Conservation (phyloP, 1,140 invertebrate genomes). For the Heliconius congener region DNA sequence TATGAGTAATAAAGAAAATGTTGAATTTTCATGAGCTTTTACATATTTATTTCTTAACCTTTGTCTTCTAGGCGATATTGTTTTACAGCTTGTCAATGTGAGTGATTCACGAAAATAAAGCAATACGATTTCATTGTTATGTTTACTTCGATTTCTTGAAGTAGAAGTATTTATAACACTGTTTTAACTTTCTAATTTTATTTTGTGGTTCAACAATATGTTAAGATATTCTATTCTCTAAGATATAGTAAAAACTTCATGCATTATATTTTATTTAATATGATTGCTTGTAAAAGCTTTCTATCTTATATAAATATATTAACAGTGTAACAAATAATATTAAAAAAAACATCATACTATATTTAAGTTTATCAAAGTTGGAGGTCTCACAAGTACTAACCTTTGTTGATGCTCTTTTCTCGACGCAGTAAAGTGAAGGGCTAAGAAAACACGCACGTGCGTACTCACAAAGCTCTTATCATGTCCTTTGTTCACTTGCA, state of each 20-base stretch:
- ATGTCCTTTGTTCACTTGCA: constrained; percentile 6
- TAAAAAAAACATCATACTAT: background rate
- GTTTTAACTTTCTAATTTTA: constrained; percentile 3
- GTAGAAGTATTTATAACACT: background rate
- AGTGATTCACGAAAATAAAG: constrained; percentile 32
- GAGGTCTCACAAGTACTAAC: constrained; percentile 22
- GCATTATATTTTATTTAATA: background rate
- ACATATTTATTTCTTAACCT: constrained; percentile 65
- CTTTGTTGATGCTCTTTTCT: constrained; percentile 27
- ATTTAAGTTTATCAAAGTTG: constrained; percentile 6
- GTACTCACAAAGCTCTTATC: constrained; percentile 5
- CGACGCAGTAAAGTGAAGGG: constrained; percentile 28
- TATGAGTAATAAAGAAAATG: constrained; percentile 37
- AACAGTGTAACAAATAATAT: too few relatives aligned
- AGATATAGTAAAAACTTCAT: too few relatives aligned
- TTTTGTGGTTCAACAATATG: background rate
- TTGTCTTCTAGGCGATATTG: constrained; percentile 57
- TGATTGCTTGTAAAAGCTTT: background rate
- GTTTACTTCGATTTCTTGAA: background rate
- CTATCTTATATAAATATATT: constrained; percentile 2
- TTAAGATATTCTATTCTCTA: too few relatives aligned
- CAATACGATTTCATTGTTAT: constrained; percentile 17
- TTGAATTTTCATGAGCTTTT: constrained; percentile 65
- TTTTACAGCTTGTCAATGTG: constrained; percentile 39
- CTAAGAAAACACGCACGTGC: constrained; percentile 47